A percentile compares a stretch with the other conserved stretches of the same genome.
These are phyloP conservation scores for Enteromius mattozi DNA, from an alignment of 2,797 vertebrate genomes.

Conservation along the genomic window DNA sequence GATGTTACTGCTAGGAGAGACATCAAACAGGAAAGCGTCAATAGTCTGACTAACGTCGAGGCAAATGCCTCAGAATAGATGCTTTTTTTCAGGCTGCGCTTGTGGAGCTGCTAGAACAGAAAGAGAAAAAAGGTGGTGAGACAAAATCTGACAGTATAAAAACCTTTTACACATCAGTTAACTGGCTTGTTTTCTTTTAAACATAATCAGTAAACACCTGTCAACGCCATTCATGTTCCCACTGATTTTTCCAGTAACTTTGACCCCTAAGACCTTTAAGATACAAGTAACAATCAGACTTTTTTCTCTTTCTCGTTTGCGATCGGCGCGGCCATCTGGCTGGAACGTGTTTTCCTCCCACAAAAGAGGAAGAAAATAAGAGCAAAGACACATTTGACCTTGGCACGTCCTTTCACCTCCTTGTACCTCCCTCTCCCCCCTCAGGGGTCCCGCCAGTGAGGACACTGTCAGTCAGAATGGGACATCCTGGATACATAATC, in stretches of 20 bases:
- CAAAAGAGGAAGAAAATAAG: slow-evolving; percentile 70
- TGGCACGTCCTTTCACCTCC: slow-evolving; percentile 64
- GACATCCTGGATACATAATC: slow-evolving; percentile 66
- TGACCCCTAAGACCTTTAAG: slow-evolving; percentile 34
- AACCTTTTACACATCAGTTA: slow-evolving; percentile 34
- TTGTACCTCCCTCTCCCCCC: slow-evolving; percentile 31
- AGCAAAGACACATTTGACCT: slow-evolving; percentile 74
- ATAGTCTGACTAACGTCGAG: slow-evolving; percentile 48
- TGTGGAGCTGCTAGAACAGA: slow-evolving; percentile 18
- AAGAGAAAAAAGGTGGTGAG: background rate
- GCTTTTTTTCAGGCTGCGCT: slow-evolving; percentile 30
- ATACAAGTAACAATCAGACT: slow-evolving; percentile 24
- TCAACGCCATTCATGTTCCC: slow-evolving; percentile 27
- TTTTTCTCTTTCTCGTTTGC: slow-evolving; percentile 31
- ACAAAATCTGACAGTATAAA: slow-evolving; percentile 10
- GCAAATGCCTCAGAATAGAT: slow-evolving; percentile 48
- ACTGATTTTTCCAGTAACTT: slow-evolving; percentile 24
- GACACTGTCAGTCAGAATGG: slow-evolving; percentile 54
- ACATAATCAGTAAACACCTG: slow-evolving; percentile 39
- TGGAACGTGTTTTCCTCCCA: slow-evolving; percentile 65
- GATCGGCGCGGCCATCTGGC: slow-evolving; percentile 49
- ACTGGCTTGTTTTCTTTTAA: background rate
- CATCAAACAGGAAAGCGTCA: slow-evolving; percentile 58
- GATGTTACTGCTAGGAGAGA: slow-evolving; percentile 55
- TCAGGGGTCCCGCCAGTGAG: slow-evolving; percentile 5